Evolutionary conservation across 2,888 invertebrate species (phyloP).

Genomic region (Macropis europaea): DNA sequence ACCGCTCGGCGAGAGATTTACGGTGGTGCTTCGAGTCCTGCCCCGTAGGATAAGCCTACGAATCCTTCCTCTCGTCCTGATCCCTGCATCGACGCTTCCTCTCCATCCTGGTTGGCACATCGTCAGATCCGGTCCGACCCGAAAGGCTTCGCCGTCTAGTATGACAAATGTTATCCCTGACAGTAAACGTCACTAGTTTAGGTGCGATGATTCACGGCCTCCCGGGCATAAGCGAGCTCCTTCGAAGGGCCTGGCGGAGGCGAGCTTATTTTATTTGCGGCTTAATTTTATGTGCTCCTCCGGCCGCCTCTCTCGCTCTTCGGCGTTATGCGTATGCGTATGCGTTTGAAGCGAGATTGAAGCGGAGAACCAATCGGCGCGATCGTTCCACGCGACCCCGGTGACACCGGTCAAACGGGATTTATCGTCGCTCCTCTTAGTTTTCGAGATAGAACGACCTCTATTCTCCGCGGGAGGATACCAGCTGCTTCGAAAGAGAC

Average conservation of each 20-base stretch:
- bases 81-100: not conserved
- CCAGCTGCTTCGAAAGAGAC: conserved; percentile 26
- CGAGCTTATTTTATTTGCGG: conserved; percentile 75
- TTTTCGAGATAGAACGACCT: not conserved
- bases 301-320: conserved; percentile 9
- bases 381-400: conserved; percentile 1
- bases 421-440: conserved; percentile 34
- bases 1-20: conserved; percentile 66
- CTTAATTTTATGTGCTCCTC: conserved; percentile 75
- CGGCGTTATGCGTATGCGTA: not conserved
- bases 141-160: conserved; percentile 57
- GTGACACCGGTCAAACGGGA: conserved; percentile 36
- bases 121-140: conserved; percentile 40
- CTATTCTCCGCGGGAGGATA: not conserved
- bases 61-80: conserved; percentile 11
- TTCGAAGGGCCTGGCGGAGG: conserved; percentile 17
- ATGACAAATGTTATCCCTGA: conserved; percentile 78
- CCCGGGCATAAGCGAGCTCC: conserved; percentile 53
- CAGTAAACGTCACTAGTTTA: conserved; percentile 78
- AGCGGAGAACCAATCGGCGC: not conserved
- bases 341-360: conserved; percentile 43
- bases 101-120: conserved; percentile 18
- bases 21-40: conserved; percentile 64
- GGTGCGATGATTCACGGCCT: conserved; percentile 74
- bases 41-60: conserved; percentile 44